These are phyloP conservation scores for Acrobasis consociella DNA, from an alignment of 2,888 invertebrate species.

Conservation along the genomic window DNA sequence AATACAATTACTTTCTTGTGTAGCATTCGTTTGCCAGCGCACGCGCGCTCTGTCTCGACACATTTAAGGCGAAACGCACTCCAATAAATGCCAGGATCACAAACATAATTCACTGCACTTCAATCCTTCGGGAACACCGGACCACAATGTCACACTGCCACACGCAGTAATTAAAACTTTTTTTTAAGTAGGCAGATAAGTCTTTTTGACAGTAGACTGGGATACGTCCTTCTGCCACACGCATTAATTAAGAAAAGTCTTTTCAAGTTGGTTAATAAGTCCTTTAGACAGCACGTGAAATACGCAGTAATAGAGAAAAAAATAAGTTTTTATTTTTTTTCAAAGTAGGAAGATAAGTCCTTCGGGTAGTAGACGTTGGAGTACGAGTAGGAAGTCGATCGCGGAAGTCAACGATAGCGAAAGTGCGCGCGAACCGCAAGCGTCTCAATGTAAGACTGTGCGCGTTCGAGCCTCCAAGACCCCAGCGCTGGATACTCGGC, in stretches of 20 bases:
- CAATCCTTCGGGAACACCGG: slow-evolving; percentile 24
- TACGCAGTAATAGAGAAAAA: no score
- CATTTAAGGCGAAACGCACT: slow-evolving; percentile 72
- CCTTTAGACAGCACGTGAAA: no score
- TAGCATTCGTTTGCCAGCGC: slow-evolving; percentile 78
- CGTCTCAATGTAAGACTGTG: slow-evolving; percentile 68
- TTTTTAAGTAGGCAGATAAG: not conserved
- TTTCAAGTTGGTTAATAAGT: no score
- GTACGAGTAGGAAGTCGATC: slow-evolving; percentile 36
- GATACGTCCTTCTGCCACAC: not conserved
- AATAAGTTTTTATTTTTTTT: no score
- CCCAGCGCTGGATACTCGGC: slow-evolving; percentile 29
- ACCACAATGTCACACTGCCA: not conserved
- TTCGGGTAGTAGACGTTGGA: not conserved
- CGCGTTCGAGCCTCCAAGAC: slow-evolving; percentile 39
- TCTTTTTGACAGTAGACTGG: not conserved
- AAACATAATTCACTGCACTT: slow-evolving; percentile 64
- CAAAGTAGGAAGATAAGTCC: not conserved
- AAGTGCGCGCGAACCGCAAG: slow-evolving; percentile 70
- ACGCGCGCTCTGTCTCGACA: slow-evolving; percentile 72
- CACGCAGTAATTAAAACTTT: slow-evolving; percentile 8
- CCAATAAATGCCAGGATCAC: slow-evolving; percentile 76
- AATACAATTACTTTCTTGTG: slow-evolving; percentile 70
- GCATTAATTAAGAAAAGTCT: no score
- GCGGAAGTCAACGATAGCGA: slow-evolving; percentile 69